Percentiles rank a stretch among this genome's conserved stretches.
These are phyloP conservation scores for Nysson spinosus DNA, from an alignment of 2,888 invertebrate genomes.

Conservation along the genomic window DNA sequence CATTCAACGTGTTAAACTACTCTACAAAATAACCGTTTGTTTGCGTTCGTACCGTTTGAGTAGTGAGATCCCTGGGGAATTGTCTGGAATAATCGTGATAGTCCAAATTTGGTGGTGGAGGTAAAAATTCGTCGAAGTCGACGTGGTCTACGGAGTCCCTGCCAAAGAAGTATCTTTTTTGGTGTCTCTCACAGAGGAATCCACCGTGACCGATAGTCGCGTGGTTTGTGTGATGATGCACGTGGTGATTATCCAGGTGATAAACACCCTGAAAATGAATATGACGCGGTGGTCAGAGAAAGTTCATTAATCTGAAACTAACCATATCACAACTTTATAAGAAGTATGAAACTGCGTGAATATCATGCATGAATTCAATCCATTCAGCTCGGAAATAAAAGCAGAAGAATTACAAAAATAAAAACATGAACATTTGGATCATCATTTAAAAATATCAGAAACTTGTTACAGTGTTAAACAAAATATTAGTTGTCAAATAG, in stretches of 20 bases:
- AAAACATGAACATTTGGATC: too few relatives aligned
- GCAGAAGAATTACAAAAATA: too few relatives aligned
- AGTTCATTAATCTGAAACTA: background rate
- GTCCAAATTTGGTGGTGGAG: conserved; percentile 81
- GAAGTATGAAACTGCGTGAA: too few relatives aligned
- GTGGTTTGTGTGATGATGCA: conserved; percentile 62
- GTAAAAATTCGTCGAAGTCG: conserved; percentile 84
- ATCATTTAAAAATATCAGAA: too few relatives aligned
- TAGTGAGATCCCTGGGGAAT: conserved; percentile 82
- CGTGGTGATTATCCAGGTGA: conserved; percentile 70
- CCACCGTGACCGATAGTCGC: conserved; percentile 62
- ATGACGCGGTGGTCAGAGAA: background rate
- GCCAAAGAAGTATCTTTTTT: conserved; percentile 83
- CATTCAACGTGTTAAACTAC: too few relatives aligned
- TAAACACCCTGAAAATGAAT: conserved; percentile 63
- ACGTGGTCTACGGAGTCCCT: conserved; percentile 80
- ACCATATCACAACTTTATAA: too few relatives aligned
- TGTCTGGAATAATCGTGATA: conserved; percentile 77
- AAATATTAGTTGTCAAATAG: too few relatives aligned
- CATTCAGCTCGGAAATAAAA: too few relatives aligned
- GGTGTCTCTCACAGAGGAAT: conserved; percentile 76
- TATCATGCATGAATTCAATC: too few relatives aligned
- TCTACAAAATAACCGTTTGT: too few relatives aligned
- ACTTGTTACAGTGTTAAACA: too few relatives aligned
- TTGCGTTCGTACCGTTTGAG: conserved; percentile 82